Percentiles rank a stretch among this genome's conserved stretches.
Conservation (phyloP, 2,797 vertebrate species). For the Pagetopsis macropterus region DNA sequence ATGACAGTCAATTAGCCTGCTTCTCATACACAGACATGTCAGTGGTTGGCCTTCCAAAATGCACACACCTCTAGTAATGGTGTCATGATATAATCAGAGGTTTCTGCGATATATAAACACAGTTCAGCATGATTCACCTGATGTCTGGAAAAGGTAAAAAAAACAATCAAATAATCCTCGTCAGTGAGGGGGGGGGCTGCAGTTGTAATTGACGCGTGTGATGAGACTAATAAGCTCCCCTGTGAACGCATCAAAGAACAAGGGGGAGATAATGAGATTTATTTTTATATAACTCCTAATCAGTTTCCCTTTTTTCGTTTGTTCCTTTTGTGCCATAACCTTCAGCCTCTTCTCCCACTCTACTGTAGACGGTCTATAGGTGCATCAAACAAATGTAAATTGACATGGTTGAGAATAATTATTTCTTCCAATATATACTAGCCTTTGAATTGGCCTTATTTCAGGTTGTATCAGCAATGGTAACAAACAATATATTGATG, state of each 20-base stretch:
- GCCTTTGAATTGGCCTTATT: constrained; percentile 21
- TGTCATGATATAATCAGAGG: constrained; percentile 44
- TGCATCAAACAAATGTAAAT: constrained; percentile 9
- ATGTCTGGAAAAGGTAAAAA: constrained; percentile 54
- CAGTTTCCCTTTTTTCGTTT: constrained; percentile 50
- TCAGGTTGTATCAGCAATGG: constrained; percentile 3
- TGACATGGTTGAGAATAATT: constrained; percentile 9
- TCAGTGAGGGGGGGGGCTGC: constrained; percentile 45
- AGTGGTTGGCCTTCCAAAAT: constrained; percentile 42
- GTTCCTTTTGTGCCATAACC: constrained; percentile 45
- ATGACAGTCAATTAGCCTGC: constrained; percentile 59
- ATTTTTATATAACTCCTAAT: constrained; percentile 74
- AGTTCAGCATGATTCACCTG: constrained; percentile 43
- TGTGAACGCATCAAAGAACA: constrained; percentile 81
- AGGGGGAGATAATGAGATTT: constrained; percentile 76
- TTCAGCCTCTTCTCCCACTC: constrained; percentile 44
- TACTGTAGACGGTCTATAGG: background rate
- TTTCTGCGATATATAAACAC: constrained; percentile 39
- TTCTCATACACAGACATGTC: constrained; percentile 31
- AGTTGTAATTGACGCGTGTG: constrained; percentile 75
- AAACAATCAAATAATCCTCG: constrained; percentile 48
- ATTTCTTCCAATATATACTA: constrained; percentile 11
- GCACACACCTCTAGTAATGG: constrained; percentile 45
- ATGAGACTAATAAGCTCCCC: constrained; percentile 82
- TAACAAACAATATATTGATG: background rate